Evolutionary conservation across 2,797 vertebrate genomes (phyloP), one percentile per base, ranked within the genome.

Genomic region (Danio tinwini): DNA sequence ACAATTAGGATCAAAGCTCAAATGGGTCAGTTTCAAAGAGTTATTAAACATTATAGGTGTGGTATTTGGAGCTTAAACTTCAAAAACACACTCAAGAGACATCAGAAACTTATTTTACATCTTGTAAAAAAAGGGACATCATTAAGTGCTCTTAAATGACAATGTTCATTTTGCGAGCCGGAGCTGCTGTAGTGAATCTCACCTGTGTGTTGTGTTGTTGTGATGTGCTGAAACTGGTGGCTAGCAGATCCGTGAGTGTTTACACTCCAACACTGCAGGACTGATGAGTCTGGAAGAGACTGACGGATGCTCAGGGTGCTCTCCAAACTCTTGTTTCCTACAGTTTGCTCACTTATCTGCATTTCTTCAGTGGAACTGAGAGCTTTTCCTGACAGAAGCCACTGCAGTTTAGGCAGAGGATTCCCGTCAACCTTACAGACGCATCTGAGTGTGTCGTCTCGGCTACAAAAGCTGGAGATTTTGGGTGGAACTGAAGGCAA

Each of bases 361-460:
- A 81, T 72, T 21, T 86, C 80, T 6, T 85, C 70, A 7, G 90
- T 90, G 61, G 87, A 81, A 77, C 81, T 75, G 75, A 91, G 82
- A 37, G 52, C 64, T 39, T 89, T 80, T 10, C 89, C 89, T 8
- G 85, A 87, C 82, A 90, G 44, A 80, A 82, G 83, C 92, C 92
- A 94, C 65, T 83, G 14, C 70, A 93, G 58, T 5, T 76, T 86
- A 37, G 93, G 92, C n/a, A 17, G 21, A 0, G 93, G 93, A 87
- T 92, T 92, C 42, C 90, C 92, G 61, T 83, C 85, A 85, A 87
- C 91, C 75, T 91, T 81, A 37, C 93, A 93, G 80, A 82, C 71
- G 56, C 92, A 93, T 45, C 72, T 69, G 0, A 89, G 80, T 55
- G 64, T 52, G 19, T 78, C 72, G 73, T 84, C 74, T 71, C 56